phyloP scores from a whole-genome alignment of 2,113 vertebrate species.

The Phrynosoma blainvillii region DNA sequence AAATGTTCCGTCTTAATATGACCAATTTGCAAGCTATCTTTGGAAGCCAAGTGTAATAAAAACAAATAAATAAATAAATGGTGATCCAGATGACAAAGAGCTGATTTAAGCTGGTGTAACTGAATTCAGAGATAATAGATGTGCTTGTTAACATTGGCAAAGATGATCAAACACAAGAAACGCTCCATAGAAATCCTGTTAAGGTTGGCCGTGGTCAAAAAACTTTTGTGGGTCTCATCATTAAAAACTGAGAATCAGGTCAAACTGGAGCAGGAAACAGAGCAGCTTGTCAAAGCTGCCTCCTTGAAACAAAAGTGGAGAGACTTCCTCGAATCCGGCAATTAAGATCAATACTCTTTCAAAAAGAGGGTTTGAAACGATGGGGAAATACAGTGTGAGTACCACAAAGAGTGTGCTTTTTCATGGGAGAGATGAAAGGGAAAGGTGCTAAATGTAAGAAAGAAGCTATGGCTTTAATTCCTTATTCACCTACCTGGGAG shows the following conservation, averaged over 20 bases:
- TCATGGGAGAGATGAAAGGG: not conserved
- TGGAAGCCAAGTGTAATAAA: not conserved
- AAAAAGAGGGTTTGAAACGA: conserved; percentile 3
- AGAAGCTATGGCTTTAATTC: too few relatives aligned
- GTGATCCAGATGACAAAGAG: not conserved
- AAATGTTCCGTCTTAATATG: not conserved
- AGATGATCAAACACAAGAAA: not conserved
- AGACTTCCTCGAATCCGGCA: not conserved
- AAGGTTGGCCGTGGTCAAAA: conserved; percentile 5
- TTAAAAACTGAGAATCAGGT: conserved; percentile 19
- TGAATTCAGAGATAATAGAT: not conserved
- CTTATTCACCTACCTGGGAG: not conserved
- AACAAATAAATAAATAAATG: not conserved
- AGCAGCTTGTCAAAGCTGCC: not conserved
- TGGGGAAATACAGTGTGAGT: not conserved
- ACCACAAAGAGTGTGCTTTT: not conserved
- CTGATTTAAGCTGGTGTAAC: not conserved
- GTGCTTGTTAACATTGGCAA: not conserved
- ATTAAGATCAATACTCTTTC: not conserved
- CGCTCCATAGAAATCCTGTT: not conserved
- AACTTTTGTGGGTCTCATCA: not conserved
- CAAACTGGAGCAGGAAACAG: conserved; percentile 9
- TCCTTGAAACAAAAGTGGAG: conserved; percentile 6
- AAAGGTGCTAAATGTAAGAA: not conserved
- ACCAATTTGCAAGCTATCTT: not conserved